Base-by-base conservation (phyloP, 2,888 invertebrate species). In the Fissipunctia ypsillon region DNA sequence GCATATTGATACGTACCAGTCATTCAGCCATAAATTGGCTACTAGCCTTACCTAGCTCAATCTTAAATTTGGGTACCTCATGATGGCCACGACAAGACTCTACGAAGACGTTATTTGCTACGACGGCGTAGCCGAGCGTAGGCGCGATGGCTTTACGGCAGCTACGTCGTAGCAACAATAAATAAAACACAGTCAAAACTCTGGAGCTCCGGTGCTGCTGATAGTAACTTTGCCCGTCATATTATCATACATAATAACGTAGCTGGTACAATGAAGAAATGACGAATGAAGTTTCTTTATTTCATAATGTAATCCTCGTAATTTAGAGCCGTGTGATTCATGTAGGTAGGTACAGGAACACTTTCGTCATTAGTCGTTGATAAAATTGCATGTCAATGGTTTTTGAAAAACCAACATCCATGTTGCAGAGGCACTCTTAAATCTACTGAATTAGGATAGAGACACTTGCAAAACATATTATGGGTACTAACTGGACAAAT, bases 401-500 rank as follows among this genome's bases (percentile, higher is more conserved):
- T 31, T 14, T 28, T 43, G 9, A 43, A 61, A 41, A 22, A 63
- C 22, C 43, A 28, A 28, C 41, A 28, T 31, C 16, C 66, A 66
- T 41, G n/a, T 41, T 43, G 1, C n/a, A n/a, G n/a, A n/a, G n/a
- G n/a, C n/a, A n/a, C n/a, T 10, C 10, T 61, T 41, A 22, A 7
- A 25, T 31, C 28, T 60, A 60, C 38, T 38, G 25, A 60, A 31
- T 67, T 35, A 19, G 10, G 22, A 12, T 16, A 45, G 9, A 22
- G 60, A 41, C 16, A 41, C 2, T 31, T 31, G 9, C 3, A 65
- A 66, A 48, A 4, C n/a, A 31, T 31, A 38, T 1, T 50, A 50
- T 14, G 16, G 22, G 35, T 60, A 89, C 93, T 92, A 81, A 95
- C 95, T 88, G 28, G 91, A 91, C 19, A 95, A 88, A 22, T 90